These are phyloP conservation scores for Ashinkailepas kermadecensis DNA, from an alignment of 2,888 invertebrate species.

Conservation along the genomic window DNA sequence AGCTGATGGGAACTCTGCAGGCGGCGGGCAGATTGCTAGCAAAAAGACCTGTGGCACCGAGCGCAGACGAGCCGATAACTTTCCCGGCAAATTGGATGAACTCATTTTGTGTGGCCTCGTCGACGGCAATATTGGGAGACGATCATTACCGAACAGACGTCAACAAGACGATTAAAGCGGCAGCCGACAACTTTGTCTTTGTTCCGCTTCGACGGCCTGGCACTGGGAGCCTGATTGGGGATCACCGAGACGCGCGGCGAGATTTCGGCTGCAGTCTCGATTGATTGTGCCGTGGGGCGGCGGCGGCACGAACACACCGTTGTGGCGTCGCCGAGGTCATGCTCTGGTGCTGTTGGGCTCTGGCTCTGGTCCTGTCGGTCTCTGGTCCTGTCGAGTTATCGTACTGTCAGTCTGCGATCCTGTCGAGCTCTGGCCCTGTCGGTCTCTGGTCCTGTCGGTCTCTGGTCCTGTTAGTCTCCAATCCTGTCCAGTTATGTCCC, in stretches of 20 bases:
- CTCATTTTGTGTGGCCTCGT: constrained; percentile 11
- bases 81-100: not conserved
- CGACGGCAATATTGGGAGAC: not conserved
- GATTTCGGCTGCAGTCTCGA: not conserved
- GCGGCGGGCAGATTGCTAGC: not conserved
- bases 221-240: not conserved
- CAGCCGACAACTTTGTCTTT: not conserved
- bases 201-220: not conserved
- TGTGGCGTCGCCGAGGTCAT: no score
- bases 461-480: no score
- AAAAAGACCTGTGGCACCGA: not conserved
- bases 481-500: no score
- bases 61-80: not conserved
- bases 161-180: constrained; percentile 9
- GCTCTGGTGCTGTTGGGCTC: no score
- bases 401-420: no score
- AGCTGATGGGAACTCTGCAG: not conserved
- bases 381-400: no score
- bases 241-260: not conserved
- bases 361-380: no score
- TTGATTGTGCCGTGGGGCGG: not conserved
- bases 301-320: no score
- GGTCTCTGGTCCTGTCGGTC: no score
- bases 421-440: no score
- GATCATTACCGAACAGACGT: not conserved